phyloP scores from a whole-genome alignment of 2,113 vertebrate species.

The Embiotoca jacksoni region DNA sequence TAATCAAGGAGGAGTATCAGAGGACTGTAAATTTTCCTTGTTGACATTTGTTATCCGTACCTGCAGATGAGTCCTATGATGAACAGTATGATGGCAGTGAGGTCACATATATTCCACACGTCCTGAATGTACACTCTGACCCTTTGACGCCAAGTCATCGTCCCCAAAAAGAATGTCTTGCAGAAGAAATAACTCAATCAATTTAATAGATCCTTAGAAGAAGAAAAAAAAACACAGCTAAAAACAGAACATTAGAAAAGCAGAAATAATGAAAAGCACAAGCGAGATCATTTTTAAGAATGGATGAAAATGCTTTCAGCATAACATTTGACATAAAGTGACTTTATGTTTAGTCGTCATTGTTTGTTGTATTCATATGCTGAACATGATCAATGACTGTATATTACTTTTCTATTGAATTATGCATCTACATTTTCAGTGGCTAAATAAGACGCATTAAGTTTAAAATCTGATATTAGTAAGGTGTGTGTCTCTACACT shows the following conservation, averaged over 20 bases:
- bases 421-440: too few species aligned
- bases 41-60: slow-evolving; percentile 62
- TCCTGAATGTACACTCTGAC: slow-evolving; percentile 86
- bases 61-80: slow-evolving; percentile 87
- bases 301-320: too few species aligned
- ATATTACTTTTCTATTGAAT: too few species aligned
- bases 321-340: too few species aligned
- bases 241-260: too few species aligned
- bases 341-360: too few species aligned
- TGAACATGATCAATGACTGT: too few species aligned
- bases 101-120: slow-evolving; percentile 91
- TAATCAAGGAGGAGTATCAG: not conserved
- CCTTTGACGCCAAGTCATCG: slow-evolving; percentile 75
- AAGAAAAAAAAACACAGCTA: too few species aligned
- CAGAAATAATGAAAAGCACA: too few species aligned
- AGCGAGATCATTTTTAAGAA: too few species aligned
- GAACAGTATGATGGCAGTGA: slow-evolving; percentile 88
- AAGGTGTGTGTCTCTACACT: not conserved
- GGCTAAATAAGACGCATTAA: not conserved
- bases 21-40: not conserved
- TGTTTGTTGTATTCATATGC: too few species aligned
- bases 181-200: not conserved
- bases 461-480: not conserved
- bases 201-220: not conserved
- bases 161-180: slow-evolving; percentile 83